These are phyloP conservation scores for Hydra vulgaris DNA, from an alignment of 30 jellyfish, hydroid and myxozoan species.

Conservation along the genomic window DNA sequence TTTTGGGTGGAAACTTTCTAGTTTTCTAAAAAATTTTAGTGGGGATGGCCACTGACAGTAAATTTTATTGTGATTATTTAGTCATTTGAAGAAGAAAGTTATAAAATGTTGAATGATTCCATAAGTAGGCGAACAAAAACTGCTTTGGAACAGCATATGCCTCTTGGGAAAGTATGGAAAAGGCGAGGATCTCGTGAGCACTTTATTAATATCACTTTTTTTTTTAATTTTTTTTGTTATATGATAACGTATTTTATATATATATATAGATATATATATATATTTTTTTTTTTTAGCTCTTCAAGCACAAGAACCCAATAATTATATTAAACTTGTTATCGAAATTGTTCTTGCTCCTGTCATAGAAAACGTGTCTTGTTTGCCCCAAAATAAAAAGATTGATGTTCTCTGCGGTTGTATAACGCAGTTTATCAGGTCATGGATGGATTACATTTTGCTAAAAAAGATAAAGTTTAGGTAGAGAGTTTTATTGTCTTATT, in stretches of 20 bases:
- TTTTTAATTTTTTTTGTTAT: not conserved
- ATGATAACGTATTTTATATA: not conserved
- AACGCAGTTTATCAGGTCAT: not conserved
- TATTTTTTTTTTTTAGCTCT: not conserved
- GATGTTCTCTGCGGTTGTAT: not conserved
- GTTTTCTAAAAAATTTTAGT: not conserved
- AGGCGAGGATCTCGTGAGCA: slow-evolving; percentile 23
- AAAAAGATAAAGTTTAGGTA: slow-evolving; percentile 3
- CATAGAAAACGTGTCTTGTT: not conserved
- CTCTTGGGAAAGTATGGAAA: slow-evolving; percentile 20
- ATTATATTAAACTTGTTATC: not conserved
- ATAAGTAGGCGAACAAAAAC: slow-evolving; percentile 1
- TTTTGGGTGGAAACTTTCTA: not conserved
- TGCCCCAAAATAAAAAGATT: not conserved
- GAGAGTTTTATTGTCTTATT: not conserved
- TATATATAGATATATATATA: not conserved
- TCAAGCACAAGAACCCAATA: not conserved
- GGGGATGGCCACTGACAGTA: not conserved
- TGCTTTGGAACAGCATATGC: slow-evolving; percentile 37
- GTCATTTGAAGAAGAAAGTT: slow-evolving; percentile 18
- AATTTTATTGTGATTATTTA: not conserved
- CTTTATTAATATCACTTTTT: not conserved
- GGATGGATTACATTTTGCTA: slow-evolving; percentile 10
- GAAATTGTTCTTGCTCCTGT: slow-evolving; percentile 8
- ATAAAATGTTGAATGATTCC: not conserved